Percentiles rank a stretch among this genome's conserved stretches.
These are phyloP conservation scores for Aphelenchoides bicaudatus DNA, from an alignment of 2,888 invertebrate genomes.

Conservation along the genomic window DNA sequence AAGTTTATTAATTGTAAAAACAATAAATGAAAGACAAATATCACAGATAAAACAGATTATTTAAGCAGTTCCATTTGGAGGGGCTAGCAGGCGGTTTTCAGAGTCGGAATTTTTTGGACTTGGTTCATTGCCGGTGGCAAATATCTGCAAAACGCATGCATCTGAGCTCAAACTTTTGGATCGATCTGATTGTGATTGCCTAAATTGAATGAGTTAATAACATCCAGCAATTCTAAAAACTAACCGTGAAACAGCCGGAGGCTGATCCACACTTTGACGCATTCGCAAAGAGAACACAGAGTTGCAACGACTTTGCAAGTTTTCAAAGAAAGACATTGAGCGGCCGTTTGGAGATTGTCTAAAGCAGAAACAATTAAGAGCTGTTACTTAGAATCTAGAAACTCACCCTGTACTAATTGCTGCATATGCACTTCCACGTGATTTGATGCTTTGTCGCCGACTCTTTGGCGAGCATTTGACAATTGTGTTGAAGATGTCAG, in stretches of 20 bases:
- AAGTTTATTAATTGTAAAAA: too few relatives aligned
- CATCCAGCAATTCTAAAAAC: background rate
- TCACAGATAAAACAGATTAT: too few relatives aligned
- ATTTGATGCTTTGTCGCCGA: slow-evolving; percentile 3
- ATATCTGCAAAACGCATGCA: slow-evolving; percentile 13
- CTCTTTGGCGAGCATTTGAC: slow-evolving; percentile 23
- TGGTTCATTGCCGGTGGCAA: background rate
- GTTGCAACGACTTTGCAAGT: slow-evolving; percentile 10
- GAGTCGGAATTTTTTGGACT: too few relatives aligned
- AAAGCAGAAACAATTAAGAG: slow-evolving; percentile 1
- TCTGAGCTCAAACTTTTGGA: slow-evolving; percentile 15
- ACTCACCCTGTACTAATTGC: background rate
- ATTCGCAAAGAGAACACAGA: slow-evolving; percentile 15
- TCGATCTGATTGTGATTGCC: background rate
- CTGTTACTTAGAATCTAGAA: background rate
- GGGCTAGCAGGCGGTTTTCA: too few relatives aligned
- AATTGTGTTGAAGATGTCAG: slow-evolving; percentile 47
- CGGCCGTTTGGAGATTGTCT: background rate
- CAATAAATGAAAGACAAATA: too few relatives aligned
- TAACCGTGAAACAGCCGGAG: background rate
- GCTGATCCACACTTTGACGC: slow-evolving; percentile 9
- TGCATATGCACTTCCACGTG: background rate
- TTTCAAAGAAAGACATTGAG: slow-evolving; percentile 6
- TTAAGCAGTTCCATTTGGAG: too few relatives aligned
- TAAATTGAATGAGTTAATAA: slow-evolving; percentile 6